Evolutionary conservation across 2,797 vertebrate genomes (phyloP), one percentile per base, ranked within the genome.

Genomic region (Taeniopygia guttata): DNA sequence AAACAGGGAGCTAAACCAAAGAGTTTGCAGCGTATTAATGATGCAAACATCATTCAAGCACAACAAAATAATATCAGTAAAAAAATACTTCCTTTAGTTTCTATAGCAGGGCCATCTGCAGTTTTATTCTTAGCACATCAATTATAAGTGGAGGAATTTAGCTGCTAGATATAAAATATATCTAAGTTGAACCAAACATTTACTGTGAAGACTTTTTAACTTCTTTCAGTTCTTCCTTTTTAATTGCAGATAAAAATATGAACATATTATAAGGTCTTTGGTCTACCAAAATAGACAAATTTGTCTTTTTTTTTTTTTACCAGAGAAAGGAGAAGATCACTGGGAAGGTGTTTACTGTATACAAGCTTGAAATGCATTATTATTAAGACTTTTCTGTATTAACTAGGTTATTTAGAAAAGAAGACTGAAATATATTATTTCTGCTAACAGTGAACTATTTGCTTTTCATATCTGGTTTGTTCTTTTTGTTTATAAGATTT

Each of bases 191-290:
- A 63, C 1, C 2, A 73, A 74, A 52, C 0, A 10, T 52, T 59
- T 63, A 17, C 36, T 72, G 54, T 38, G 2, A 60, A 22, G 49
- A 22, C 13, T 7, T 40, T 46, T 36, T 3, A 10, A 14, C 23
- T 38, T 70, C 68, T 54, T 75, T 20, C 7, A 19, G 1, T 62
- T 54, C 12, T 82, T 85, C 18, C 5, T 67, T 67, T 66, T 49
- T 56, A 55, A 46, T 70, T 83, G 34, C 10, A 55, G 5, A 2
- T 30, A 32, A 30, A 46, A 49, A 46, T 36, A 17, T 0, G 0
- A 43, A n/a, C 5, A 54, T 7, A 56, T 18, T 79, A 25, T 5
- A 54, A 81, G 85, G 10, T 11, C 10, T 72, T 64, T 49, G 34
- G 6, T 52, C 14, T 66, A 43, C 12, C 7, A 55, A 81, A 84